Percentiles rank a stretch among this genome's conserved stretches.
Conservation (phyloP, 2,888 invertebrate genomes). For the Leptura quadrifasciata region DNA sequence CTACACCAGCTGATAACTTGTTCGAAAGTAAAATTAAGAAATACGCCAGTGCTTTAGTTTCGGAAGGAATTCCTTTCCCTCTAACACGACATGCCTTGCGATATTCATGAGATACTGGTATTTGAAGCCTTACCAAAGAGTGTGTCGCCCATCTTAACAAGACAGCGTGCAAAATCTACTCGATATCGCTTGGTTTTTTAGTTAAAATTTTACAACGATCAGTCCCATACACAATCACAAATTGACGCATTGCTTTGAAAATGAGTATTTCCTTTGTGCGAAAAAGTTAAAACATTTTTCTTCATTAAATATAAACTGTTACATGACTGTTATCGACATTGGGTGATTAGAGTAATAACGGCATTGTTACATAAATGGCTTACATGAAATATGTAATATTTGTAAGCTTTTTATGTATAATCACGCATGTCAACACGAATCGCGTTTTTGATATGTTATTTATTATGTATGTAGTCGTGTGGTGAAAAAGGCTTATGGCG, state of each 20-base stretch:
- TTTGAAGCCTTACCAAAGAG: not conserved
- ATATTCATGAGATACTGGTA: slow-evolving; percentile 1
- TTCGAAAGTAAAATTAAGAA: not conserved
- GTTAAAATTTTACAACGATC: not conserved
- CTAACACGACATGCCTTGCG: not conserved
- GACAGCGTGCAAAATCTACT: not conserved
- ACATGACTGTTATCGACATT: slow-evolving; percentile 36
- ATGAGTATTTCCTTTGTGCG: not conserved
- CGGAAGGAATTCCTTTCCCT: not conserved
- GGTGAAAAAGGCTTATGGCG: slow-evolving; percentile 37
- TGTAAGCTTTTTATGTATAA: slow-evolving; percentile 38
- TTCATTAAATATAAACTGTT: slow-evolving; percentile 26
- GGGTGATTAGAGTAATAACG: slow-evolving; percentile 34
- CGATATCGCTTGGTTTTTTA: not conserved
- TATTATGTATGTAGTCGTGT: slow-evolving; percentile 34
- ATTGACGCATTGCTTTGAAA: not conserved
- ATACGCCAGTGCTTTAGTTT: not conserved
- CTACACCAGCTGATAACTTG: not conserved
- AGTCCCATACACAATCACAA: not conserved
- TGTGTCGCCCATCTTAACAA: slow-evolving; percentile 7
- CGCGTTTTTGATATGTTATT: slow-evolving; percentile 39
- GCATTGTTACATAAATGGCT: slow-evolving; percentile 37
- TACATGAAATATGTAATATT: slow-evolving; percentile 36
- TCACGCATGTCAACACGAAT: slow-evolving; percentile 39
- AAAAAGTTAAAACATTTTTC: slow-evolving; percentile 1